Conservation (phyloP, 2,113 vertebrate genomes). For the Vimba vimba region DNA sequence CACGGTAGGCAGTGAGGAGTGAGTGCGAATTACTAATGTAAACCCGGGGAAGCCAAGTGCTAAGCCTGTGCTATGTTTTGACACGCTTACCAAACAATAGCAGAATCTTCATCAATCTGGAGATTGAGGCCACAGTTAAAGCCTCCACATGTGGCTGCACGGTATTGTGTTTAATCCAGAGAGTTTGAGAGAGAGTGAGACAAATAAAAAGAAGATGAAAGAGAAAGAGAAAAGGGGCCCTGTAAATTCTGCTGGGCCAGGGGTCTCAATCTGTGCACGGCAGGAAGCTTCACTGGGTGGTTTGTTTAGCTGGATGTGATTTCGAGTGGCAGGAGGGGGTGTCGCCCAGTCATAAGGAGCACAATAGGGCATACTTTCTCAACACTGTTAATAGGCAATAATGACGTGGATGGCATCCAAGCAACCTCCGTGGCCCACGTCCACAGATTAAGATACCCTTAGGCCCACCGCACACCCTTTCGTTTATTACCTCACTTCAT, state of each 20-base stretch:
- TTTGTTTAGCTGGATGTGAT: slow-evolving; percentile 82
- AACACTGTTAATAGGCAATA: slow-evolving; percentile 78
- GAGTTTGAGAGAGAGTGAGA: slow-evolving; percentile 56
- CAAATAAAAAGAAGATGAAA: not conserved
- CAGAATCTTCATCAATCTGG: slow-evolving; percentile 77
- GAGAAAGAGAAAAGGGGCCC: slow-evolving; percentile 33
- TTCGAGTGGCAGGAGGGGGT: slow-evolving; percentile 75
- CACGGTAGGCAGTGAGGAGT: slow-evolving; percentile 53
- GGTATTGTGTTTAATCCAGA: slow-evolving; percentile 81
- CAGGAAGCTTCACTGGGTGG: slow-evolving; percentile 73
- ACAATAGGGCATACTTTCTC: slow-evolving; percentile 78
- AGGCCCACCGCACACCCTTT: slow-evolving; percentile 44
- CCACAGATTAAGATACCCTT: slow-evolving; percentile 72
- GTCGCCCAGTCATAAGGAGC: slow-evolving; percentile 73
- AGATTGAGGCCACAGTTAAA: slow-evolving; percentile 59
- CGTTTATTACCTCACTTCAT: slow-evolving; percentile 63
- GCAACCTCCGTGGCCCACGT: slow-evolving; percentile 65
- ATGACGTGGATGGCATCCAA: slow-evolving; percentile 75
- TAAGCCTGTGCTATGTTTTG: slow-evolving; percentile 80
- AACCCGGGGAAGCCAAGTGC: slow-evolving; percentile 77
- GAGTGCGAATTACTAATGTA: slow-evolving; percentile 77
- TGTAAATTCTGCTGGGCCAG: slow-evolving; percentile 68
- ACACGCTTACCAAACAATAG: slow-evolving; percentile 81
- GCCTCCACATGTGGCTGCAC: slow-evolving; percentile 80
- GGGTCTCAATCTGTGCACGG: slow-evolving; percentile 77